These are phyloP conservation scores for Pseudomyrmex cubaensis DNA, from an alignment of 1,140 invertebrate genomes.

Conservation along the genomic window DNA sequence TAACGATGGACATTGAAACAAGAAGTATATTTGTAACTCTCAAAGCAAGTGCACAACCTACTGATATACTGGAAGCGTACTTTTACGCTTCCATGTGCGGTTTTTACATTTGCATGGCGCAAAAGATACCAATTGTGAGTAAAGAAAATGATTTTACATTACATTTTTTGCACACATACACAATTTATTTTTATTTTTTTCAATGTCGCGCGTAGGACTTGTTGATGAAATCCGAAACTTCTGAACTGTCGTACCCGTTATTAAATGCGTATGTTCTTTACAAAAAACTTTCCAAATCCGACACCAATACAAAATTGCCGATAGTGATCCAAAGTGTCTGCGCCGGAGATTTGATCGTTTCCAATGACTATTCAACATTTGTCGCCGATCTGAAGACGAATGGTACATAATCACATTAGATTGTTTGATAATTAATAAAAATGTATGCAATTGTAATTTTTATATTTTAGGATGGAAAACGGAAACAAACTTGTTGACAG, in stretches of 20 bases:
- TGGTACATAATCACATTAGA: slow-evolving; percentile 69
- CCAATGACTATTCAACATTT: slow-evolving; percentile 84
- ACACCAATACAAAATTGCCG: slow-evolving; percentile 31
- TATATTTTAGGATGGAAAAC: slow-evolving; percentile 85
- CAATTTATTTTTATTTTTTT: background rate
- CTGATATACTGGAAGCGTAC: slow-evolving; percentile 85
- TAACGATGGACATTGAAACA: slow-evolving; percentile 82
- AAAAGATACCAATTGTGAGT: slow-evolving; percentile 65
- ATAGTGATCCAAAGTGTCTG: slow-evolving; percentile 62
- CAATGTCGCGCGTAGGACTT: slow-evolving; percentile 46
- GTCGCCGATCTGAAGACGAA: slow-evolving; percentile 80
- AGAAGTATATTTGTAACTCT: slow-evolving; percentile 84
- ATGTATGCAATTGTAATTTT: slow-evolving; percentile 42
- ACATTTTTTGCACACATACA: background rate
- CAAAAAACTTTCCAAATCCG: slow-evolving; percentile 71
- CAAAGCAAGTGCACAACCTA: slow-evolving; percentile 79
- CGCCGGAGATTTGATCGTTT: slow-evolving; percentile 53
- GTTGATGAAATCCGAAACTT: slow-evolving; percentile 49
- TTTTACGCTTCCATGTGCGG: slow-evolving; percentile 85
- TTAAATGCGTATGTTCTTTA: slow-evolving; percentile 66
- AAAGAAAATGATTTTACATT: background rate
- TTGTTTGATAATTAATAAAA: slow-evolving; percentile 22
- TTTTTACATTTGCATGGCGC: slow-evolving; percentile 70
- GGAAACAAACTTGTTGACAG: slow-evolving; percentile 83
- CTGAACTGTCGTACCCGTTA: slow-evolving; percentile 65